These are phyloP conservation scores for Hybos culiciformis DNA, from an alignment of 2,888 invertebrate species.

Conservation along the genomic window DNA sequence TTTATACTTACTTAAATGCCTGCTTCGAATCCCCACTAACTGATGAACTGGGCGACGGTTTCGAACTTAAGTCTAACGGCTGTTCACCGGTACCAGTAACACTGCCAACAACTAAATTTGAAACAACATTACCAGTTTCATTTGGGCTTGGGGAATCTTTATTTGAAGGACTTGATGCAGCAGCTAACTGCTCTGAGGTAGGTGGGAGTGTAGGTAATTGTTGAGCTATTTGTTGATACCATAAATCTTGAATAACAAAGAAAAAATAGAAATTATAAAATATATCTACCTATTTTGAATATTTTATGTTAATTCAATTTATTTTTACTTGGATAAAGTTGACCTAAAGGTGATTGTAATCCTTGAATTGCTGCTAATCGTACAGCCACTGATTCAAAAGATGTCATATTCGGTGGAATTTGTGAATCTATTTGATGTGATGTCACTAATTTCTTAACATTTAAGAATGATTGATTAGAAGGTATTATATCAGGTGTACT, in stretches of 20 bases:
- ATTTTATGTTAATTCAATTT: neutral
- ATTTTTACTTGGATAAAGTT: conserved; percentile 23
- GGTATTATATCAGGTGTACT: conserved; percentile 35
- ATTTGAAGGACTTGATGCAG: conserved; percentile 32
- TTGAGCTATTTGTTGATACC: conserved; percentile 19
- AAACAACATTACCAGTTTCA: conserved; percentile 29
- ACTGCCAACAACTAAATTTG: no score
- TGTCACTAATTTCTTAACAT: conserved; percentile 24
- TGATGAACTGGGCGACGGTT: conserved; percentile 43
- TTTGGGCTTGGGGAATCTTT: conserved; percentile 39
- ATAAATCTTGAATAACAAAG: conserved; percentile 9
- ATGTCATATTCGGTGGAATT: conserved; percentile 39
- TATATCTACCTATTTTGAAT: neutral
- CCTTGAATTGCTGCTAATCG: conserved; percentile 41
- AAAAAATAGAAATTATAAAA: neutral
- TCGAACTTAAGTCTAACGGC: conserved; percentile 77
- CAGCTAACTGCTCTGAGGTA: conserved; percentile 33
- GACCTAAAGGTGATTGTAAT: conserved; percentile 18
- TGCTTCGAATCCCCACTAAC: conserved; percentile 42
- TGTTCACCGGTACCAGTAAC: conserved; percentile 51
- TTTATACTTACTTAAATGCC: conserved; percentile 53
- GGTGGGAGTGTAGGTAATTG: conserved; percentile 30
- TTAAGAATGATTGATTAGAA: conserved; percentile 11
- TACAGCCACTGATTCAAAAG: conserved; percentile 54
- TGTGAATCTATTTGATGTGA: conserved; percentile 20